A percentile compares a stretch with the other conserved stretches of the same genome.
Evolutionary conservation across 2,888 invertebrate species (phyloP).

Genomic region (Pristionchus mayeri): DNA sequence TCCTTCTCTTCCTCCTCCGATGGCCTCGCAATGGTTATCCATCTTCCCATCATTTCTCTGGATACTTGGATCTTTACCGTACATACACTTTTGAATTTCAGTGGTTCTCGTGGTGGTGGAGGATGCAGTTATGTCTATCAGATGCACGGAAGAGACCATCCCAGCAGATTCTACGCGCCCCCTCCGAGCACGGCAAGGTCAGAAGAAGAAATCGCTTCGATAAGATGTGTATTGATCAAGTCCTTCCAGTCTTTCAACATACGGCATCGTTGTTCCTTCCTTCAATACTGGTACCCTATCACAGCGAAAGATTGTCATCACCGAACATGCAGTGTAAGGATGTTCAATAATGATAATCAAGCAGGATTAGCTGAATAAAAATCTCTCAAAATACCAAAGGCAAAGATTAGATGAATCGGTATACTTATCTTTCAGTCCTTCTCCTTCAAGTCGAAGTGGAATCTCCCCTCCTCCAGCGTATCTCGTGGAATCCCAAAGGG

Average conservation of each 20-base stretch:
- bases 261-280: slow-evolving; percentile 39
- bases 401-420: too few species aligned
- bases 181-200: slow-evolving; percentile 48
- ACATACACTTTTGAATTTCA: not conserved
- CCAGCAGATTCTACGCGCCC: slow-evolving; percentile 46
- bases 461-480: slow-evolving; percentile 45
- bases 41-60: not conserved
- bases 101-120: too few species aligned
- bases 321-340: slow-evolving; percentile 33
- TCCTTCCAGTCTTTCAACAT: slow-evolving; percentile 44
- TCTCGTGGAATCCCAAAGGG: not conserved
- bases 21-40: slow-evolving; percentile 26
- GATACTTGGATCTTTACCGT: too few species aligned
- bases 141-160: slow-evolving; percentile 22
- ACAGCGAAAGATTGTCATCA: slow-evolving; percentile 15
- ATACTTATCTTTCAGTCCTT: slow-evolving; percentile 29
- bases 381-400: too few species aligned
- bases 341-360: too few species aligned
- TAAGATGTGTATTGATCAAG: not conserved
- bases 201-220: not conserved
- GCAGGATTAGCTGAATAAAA: too few species aligned
- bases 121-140: not conserved
- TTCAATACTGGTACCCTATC: not conserved
- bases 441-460: not conserved
- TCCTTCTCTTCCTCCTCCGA: slow-evolving; percentile 44